Conservation (phyloP, 1,140 invertebrate species). For the Manduca sexta region DNA sequence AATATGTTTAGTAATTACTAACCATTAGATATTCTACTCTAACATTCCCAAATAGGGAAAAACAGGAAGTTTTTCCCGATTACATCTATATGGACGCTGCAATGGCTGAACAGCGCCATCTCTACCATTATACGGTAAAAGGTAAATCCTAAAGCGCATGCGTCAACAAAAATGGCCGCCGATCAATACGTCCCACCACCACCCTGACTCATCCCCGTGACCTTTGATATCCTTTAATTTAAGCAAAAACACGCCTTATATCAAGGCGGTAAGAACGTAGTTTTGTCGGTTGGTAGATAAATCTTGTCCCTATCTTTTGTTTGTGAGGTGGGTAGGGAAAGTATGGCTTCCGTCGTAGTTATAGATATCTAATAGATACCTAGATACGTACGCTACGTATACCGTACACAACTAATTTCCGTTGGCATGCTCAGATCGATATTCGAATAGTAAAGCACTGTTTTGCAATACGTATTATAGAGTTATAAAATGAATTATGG, state of each 20-base stretch:
- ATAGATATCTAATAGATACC: too few species aligned
- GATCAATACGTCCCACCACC: conserved; percentile 58
- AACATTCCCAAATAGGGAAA: too few species aligned
- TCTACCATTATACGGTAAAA: conserved; percentile 23
- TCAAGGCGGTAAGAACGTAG: conserved; percentile 5
- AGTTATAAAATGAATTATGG: background rate
- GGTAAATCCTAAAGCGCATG: conserved; percentile 35
- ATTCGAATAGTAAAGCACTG: too few species aligned
- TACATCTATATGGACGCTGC: background rate
- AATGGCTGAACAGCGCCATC: conserved; percentile 41
- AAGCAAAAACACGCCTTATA: conserved; percentile 20
- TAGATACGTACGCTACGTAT: too few species aligned
- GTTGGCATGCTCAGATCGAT: too few species aligned
- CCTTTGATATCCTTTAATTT: conserved; percentile 1
- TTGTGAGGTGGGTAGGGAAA: conserved; percentile 12
- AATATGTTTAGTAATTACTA: too few species aligned
- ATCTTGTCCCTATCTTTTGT: conserved; percentile 34
- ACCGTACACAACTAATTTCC: too few species aligned
- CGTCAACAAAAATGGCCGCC: conserved; percentile 60
- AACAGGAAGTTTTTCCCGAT: too few species aligned
- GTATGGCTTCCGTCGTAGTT: conserved; percentile 1
- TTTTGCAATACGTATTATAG: background rate
- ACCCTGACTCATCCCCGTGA: conserved; percentile 42
- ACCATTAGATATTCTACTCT: too few species aligned
- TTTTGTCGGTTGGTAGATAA: conserved; percentile 13